Conservation (phyloP, 2,113 vertebrate genomes). For the Centropus bengalensis region DNA sequence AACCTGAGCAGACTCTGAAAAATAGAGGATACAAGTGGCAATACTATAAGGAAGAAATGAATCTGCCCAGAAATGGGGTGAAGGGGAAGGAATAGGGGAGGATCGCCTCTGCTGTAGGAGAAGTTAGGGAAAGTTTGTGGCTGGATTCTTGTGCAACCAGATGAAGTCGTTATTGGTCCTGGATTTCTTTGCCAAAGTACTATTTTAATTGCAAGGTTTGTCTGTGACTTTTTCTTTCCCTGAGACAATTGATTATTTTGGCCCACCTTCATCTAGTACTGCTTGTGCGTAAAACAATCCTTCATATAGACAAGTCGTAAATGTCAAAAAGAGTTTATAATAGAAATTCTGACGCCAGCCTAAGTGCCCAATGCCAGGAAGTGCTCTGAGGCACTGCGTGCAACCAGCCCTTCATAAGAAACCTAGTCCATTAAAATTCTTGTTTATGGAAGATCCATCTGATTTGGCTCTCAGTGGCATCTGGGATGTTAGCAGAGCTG, state of each 20-base stretch:
- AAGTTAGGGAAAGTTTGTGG: neutral
- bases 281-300: neutral
- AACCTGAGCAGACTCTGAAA: neutral
- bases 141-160: neutral
- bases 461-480: neutral
- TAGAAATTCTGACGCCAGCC: neutral
- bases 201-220: neutral
- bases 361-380: neutral
- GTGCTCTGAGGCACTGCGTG: rapidly evolving
- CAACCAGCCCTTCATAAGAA: neutral
- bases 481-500: neutral
- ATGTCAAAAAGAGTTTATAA: neutral
- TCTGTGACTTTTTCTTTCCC: neutral
- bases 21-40: neutral
- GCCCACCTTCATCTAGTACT: neutral
- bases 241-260: neutral
- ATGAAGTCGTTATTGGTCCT: neutral
- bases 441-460: neutral
- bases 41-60: neutral
- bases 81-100: neutral
- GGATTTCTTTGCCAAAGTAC: neutral
- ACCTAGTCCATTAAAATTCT: neutral
- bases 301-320: neutral
- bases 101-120: neutral
- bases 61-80: neutral